Conservation (phyloP, 1,140 invertebrate species). For the Drosophila ercepeae region DNA sequence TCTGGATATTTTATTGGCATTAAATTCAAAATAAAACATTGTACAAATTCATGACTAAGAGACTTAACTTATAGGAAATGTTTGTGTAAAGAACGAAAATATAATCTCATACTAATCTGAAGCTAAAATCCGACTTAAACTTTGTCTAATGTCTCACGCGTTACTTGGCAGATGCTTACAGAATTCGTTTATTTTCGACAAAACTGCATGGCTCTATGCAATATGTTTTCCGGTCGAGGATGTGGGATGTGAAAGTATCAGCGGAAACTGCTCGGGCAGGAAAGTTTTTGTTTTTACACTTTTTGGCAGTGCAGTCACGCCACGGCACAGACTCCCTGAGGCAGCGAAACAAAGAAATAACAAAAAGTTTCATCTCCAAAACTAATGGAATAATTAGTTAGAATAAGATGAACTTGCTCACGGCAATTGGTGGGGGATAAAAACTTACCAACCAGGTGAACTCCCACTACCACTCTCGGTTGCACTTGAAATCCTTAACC, state of each 20-base stretch:
- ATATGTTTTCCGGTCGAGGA: constrained; percentile 18
- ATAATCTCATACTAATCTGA: constrained; percentile 8
- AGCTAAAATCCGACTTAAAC: constrained; percentile 15
- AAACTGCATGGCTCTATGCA: constrained; percentile 39
- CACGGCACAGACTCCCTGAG: constrained; percentile 41
- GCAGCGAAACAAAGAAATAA: constrained; percentile 10
- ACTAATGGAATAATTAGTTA: constrained; percentile 73
- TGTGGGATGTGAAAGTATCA: neutral
- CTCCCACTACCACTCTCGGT: neutral
- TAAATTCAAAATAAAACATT: neutral
- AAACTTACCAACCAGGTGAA: constrained; percentile 24
- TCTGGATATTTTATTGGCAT: too few species aligned
- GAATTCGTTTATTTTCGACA: constrained; percentile 26
- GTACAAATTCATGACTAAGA: neutral
- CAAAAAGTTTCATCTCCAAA: constrained; percentile 46
- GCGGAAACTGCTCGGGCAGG: neutral
- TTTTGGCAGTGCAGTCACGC: constrained; percentile 61
- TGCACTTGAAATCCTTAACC: too few species aligned
- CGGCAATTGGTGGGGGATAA: constrained; percentile 4
- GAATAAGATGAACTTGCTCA: constrained; percentile 38
- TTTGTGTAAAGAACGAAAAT: constrained; percentile 12
- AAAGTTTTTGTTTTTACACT: constrained; percentile 26
- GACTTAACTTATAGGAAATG: neutral
- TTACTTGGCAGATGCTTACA: constrained; percentile 25
- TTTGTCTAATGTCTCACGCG: constrained; percentile 32